Conservation (phyloP, 2,888 invertebrate species). For the Mystacides longicornis region DNA sequence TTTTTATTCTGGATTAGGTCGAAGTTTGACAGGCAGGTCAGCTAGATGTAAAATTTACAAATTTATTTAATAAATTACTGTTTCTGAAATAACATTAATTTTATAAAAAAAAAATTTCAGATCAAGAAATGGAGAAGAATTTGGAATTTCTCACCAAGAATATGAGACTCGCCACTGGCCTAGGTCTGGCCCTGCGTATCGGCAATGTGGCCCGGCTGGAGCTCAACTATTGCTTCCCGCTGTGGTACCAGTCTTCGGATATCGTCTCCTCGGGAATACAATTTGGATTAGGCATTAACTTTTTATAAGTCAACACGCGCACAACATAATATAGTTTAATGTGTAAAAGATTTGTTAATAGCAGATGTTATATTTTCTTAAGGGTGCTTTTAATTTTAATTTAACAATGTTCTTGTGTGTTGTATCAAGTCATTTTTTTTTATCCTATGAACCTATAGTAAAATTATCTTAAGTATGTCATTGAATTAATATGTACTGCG, state of each 20-base stretch:
- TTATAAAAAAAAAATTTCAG: slow-evolving; percentile 31
- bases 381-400: no score
- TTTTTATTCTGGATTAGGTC: no score
- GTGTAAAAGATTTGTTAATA: no score
- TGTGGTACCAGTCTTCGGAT: slow-evolving; percentile 59
- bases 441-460: no score
- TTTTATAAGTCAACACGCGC: slow-evolving; percentile 50
- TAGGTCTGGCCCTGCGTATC: slow-evolving; percentile 77
- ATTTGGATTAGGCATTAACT: slow-evolving; percentile 77
- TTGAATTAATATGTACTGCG: no score
- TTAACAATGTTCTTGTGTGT: no score
- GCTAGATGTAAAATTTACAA: no score
- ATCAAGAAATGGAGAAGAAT: slow-evolving; percentile 35
- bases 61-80: not conserved
- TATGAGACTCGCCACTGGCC: slow-evolving; percentile 69
- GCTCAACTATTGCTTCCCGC: slow-evolving; percentile 87
- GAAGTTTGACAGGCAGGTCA: no score
- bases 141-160: slow-evolving; percentile 43
- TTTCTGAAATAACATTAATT: not conserved
- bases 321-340: no score
- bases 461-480: no score
- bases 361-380: no score
- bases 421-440: no score
- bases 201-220: slow-evolving; percentile 85
- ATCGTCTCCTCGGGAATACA: slow-evolving; percentile 63